These are phyloP conservation scores for Pseudorectes ferrugineus DNA, from an alignment of 2,113 vertebrate genomes.

Conservation along the genomic window DNA sequence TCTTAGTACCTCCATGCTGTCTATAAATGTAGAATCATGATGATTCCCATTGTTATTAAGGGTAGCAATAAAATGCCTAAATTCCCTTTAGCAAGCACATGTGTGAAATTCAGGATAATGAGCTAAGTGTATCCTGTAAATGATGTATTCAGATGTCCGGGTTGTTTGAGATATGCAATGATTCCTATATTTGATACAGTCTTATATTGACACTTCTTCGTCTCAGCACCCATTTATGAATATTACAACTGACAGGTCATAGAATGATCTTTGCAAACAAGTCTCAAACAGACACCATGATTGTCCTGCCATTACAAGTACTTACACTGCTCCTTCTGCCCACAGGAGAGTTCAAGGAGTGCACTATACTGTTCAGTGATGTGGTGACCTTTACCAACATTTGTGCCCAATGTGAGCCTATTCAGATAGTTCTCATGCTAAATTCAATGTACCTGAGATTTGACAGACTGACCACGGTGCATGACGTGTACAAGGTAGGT, in stretches of 20 bases:
- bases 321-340: neutral
- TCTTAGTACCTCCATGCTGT: neutral
- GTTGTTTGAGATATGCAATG: neutral
- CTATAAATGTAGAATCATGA: neutral
- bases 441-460: constrained; percentile 79
- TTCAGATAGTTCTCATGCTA: constrained; percentile 79
- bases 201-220: neutral
- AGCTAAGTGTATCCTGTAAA: neutral
- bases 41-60: neutral
- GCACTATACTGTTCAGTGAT: constrained; percentile 79
- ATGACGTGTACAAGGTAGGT: constrained; percentile 80
- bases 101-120: neutral
- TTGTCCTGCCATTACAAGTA: neutral
- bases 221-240: fast-evolving
- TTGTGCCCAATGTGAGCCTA: constrained; percentile 77
- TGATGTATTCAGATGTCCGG: neutral
- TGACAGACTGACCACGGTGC: constrained; percentile 77
- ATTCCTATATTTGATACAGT: neutral
- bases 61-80: neutral
- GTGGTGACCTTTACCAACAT: constrained; percentile 80
- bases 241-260: neutral
- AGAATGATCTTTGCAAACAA: neutral
- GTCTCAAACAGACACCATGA: neutral
- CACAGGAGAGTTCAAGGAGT: constrained; percentile 78
- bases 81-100: neutral